Evolutionary conservation across 2,888 invertebrate species (phyloP).

Genomic region (Apeira syringaria): DNA sequence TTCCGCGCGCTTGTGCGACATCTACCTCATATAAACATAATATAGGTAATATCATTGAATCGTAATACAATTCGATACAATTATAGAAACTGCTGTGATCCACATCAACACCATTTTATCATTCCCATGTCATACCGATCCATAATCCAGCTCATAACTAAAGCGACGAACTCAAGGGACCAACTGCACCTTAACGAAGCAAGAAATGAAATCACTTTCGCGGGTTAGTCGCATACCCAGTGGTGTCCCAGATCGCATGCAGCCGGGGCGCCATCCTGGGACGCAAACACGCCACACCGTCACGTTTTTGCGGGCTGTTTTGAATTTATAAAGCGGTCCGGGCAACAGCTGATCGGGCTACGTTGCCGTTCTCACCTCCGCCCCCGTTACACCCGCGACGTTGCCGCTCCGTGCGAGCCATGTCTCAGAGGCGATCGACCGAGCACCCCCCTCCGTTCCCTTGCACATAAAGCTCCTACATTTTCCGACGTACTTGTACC

Average conservation of each 20-base stretch:
- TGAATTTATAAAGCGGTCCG: constrained; percentile 66
- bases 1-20: no score
- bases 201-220: constrained; percentile 23
- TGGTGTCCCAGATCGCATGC: constrained; percentile 45
- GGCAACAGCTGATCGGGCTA: constrained; percentile 74
- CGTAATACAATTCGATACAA: no score
- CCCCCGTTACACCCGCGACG: constrained; percentile 46
- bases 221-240: constrained; percentile 12
- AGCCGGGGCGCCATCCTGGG: constrained; percentile 31
- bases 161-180: no score
- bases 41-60: no score
- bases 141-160: no score
- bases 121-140: no score
- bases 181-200: constrained; percentile 16
- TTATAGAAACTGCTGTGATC: no score
- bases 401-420: constrained; percentile 57
- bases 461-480: constrained; percentile 52
- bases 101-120: no score
- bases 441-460: constrained; percentile 49
- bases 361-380: constrained; percentile 50
- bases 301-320: constrained; percentile 72
- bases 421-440: constrained; percentile 71
- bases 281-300: constrained; percentile 23
- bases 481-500: constrained; percentile 49
- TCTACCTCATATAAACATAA: no score